Evolutionary conservation across 37 sponge, comb jelly and placozoan species (phyloP), one percentile per base, ranked within the genome.

Genomic region (Beroe forskalii): DNA sequence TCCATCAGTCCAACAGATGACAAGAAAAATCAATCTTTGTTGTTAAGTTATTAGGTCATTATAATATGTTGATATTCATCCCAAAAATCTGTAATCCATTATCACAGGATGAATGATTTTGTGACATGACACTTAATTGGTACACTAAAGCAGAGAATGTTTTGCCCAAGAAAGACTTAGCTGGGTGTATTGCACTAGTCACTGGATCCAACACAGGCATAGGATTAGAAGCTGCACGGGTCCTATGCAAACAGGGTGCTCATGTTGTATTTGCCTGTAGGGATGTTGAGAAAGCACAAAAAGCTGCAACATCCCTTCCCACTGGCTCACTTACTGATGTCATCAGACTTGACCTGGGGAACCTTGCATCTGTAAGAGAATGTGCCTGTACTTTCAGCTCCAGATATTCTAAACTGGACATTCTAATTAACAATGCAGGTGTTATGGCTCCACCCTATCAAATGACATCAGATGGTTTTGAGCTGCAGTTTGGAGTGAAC

Each of bases 391-490:
- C 90, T 14, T 28, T 96, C 38, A 33, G 80, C 4, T 90, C 91
- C 62, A 75, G 92, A 24, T 92, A 93, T 41, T 43, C 94, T 0
- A 44, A 91, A 24, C 25, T 96, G 20, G 95, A 96, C 64, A 92
- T 96, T 67, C 94, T 96, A 43, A 92, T 96, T 40, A 96, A 96
- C 90, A 96, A 96, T 90, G 97, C 97, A 31, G 97, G 97, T 31
- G 90, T 95, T 4, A 93, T 93, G 91, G n/a, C 60, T 33, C 91
- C 92, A 33, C 93, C 93, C 19, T 92, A 92, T 25, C 67, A 60
- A 39, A 90, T 89, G 62, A 96, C 93, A 20, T 92, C 89, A 30
- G 95, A 97, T 27, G 97, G 94, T 22, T 93, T 90, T 69, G 97
- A 97, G 62, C 90, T 93, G 91, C 93, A 93, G 64, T 93, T 94